A percentile compares a stretch with the other conserved stretches of the same genome.
Conservation (phyloP, 64 coral and sea anemone genomes). For the Exaiptasia diaphana region DNA sequence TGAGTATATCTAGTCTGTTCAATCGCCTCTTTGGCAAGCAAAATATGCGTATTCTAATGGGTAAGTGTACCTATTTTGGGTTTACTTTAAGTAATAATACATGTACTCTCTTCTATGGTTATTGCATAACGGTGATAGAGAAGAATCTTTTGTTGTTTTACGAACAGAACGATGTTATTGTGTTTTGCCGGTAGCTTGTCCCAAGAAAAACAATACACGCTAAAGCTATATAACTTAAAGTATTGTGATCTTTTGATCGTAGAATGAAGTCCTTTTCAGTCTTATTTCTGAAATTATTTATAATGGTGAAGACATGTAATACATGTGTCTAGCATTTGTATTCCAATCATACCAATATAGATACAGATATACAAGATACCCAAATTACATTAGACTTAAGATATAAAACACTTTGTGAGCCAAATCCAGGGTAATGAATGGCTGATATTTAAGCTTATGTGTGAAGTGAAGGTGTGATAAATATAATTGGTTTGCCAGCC, state of each 20-base stretch:
- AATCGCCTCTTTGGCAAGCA: slow-evolving; percentile 77
- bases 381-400: no score
- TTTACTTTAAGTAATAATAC: not conserved
- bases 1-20: slow-evolving; percentile 71
- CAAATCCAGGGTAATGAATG: no score
- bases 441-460: not conserved
- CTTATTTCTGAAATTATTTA: no score
- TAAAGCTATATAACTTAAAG: not conserved
- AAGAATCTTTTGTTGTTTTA: not conserved
- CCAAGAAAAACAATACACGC: not conserved
- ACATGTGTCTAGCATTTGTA: no score
- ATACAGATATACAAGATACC: no score
- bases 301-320: no score
- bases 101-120: not conserved
- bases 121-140: not conserved
- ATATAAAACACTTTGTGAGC: no score
- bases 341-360: no score
- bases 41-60: slow-evolving; percentile 77
- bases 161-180: not conserved
- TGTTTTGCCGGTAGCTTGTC: not conserved
- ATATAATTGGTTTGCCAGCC: no score
- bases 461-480: not conserved
- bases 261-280: no score
- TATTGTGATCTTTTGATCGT: not conserved
- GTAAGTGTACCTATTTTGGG: slow-evolving; percentile 32